phyloP scores from a whole-genome alignment of 2,113 vertebrate species.

The Neolamprologus hecqui region DNA sequence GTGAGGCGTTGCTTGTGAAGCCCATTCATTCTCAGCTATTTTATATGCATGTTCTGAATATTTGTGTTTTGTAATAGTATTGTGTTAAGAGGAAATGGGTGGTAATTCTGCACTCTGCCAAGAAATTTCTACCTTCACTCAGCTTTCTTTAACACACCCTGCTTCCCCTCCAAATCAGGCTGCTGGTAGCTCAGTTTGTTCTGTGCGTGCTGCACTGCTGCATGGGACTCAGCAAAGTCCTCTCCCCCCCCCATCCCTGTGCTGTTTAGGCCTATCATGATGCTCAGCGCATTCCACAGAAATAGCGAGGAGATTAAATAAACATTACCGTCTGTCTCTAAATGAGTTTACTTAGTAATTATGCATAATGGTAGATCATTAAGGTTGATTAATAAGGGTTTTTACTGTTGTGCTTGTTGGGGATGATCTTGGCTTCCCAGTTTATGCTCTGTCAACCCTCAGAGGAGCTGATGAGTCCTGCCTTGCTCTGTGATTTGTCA shows the following conservation, averaged over 20 bases:
- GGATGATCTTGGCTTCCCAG: not conserved
- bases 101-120: constrained; percentile 15
- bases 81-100: constrained; percentile 51
- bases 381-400: constrained; percentile 54
- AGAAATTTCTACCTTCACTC: constrained; percentile 16
- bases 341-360: constrained; percentile 59
- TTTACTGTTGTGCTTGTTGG: constrained; percentile 36
- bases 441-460: constrained; percentile 1
- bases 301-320: constrained; percentile 43
- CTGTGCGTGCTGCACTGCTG: not conserved
- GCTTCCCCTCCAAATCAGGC: constrained; percentile 5
- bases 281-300: constrained; percentile 55
- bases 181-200: constrained; percentile 7
- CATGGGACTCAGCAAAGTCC: constrained; percentile 12
- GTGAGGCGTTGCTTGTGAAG: not conserved
- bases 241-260: not conserved
- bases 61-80: constrained; percentile 23
- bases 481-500: constrained; percentile 9
- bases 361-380: constrained; percentile 51
- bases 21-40: not conserved
- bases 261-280: not conserved
- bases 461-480: not conserved
- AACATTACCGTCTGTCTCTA: constrained; percentile 45
- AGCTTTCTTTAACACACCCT: constrained; percentile 28
- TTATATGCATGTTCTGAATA: constrained; percentile 4